Evolutionary conservation across 2,888 invertebrate genomes (phyloP), one percentile per base, ranked within the genome.

Genomic region (Cephonodes hylas): DNA sequence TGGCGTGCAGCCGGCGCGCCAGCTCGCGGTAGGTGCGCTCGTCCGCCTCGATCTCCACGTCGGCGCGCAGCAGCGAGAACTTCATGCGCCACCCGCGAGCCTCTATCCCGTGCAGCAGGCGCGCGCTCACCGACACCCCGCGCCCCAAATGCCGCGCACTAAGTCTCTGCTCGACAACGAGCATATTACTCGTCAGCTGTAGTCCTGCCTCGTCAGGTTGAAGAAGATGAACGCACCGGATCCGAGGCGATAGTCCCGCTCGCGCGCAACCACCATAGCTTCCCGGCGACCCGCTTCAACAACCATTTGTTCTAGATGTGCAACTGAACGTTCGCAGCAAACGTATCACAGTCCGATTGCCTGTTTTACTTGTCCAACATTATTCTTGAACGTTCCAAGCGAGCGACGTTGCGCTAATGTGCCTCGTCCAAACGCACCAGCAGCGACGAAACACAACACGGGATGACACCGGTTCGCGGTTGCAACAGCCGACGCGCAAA

Each of bases 101-200:
- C 66, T 89, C 84, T 31, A 91, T 80, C n/a, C 89, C 88, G 69
- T 91, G 91, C 66, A 91, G 73, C 42, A 91, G 74, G 20, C 89
- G 84, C 60, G 91, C 92, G 67, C 80, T 81, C 63, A 92, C 77
- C 65, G 84, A 80, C 1, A 90, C 81, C 64, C 91, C 91, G 56
- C 90, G 88, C 46, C 86, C 83, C 59, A 82, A 62, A 73, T 90
- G 84, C 67, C 89, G 81, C 67, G 87, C 86, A 81, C 83, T 86
- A 74, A 92, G 83, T 84, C 86, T 87, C 81, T 91, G 92, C 91
- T 92, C 92, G 84, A 89, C 80, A 31, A 91, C 87, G 91, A 92
- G 91, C 92, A 92, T 92, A 72, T 64, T 87, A 77, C 87, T 89
- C 84, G 92, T 92, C 92, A 92, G 92, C 92, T 92, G 74, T 91